Conservation (phyloP, 2,797 vertebrate genomes). For the Aldrovandia affinis region DNA sequence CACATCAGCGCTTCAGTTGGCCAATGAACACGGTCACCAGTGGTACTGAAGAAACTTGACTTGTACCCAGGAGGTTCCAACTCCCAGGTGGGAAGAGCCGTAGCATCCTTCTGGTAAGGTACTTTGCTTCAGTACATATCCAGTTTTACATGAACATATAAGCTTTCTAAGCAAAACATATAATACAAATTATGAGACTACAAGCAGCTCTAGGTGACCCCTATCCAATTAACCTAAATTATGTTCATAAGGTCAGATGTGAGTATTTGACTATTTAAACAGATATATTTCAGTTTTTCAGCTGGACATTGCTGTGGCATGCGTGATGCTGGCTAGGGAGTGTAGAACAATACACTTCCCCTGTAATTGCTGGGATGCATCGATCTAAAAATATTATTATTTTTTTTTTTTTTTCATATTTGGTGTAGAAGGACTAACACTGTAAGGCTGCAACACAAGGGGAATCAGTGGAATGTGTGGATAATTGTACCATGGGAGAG, state of each 20-base stretch:
- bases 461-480: not conserved
- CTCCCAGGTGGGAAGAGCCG: not conserved
- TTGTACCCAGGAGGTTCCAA: not conserved
- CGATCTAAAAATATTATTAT: not conserved
- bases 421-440: not conserved
- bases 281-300: not conserved
- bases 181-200: not conserved
- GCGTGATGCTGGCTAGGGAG: not conserved
- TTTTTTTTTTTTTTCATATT: not conserved
- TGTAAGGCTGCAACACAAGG: not conserved
- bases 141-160: not conserved
- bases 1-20: slow-evolving; percentile 19
- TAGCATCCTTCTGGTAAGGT: not conserved
- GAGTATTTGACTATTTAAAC: not conserved
- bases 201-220: not conserved
- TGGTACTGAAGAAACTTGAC: not conserved
- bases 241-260: not conserved
- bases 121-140: not conserved
- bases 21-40: not conserved
- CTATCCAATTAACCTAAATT: not conserved
- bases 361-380: not conserved
- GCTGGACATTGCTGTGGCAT: not conserved
- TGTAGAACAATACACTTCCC: not conserved
- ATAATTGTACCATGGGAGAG: not conserved
- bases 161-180: not conserved